Evolutionary conservation across 2,113 vertebrate genomes (phyloP).

Genomic region (Loxodonta africana): DNA sequence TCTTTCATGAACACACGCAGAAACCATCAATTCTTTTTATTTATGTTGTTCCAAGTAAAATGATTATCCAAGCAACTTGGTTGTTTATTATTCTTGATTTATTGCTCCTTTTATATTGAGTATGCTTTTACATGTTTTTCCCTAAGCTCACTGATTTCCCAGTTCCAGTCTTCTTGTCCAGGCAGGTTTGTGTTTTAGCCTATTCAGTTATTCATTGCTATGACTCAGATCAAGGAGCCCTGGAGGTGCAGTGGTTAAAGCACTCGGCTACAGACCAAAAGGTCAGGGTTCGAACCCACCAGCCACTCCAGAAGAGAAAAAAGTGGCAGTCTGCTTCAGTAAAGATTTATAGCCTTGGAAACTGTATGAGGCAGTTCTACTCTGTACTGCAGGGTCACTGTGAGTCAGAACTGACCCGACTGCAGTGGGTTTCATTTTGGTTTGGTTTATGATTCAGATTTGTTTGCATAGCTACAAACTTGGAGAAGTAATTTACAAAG

Average conservation of each 20-base stretch:
- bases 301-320: too few species aligned
- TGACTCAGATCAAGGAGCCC: not conserved
- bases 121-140: constrained; percentile 33
- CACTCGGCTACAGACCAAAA: too few species aligned
- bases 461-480: not conserved
- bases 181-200: not conserved
- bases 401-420: too few species aligned
- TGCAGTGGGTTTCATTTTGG: too few species aligned
- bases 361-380: too few species aligned
- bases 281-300: too few species aligned
- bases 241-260: too few species aligned
- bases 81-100: constrained; percentile 70
- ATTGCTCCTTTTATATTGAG: constrained; percentile 65
- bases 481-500: constrained; percentile 14
- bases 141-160: constrained; percentile 67
- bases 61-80: constrained; percentile 52
- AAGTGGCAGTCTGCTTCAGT: too few species aligned
- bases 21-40: constrained; percentile 53
- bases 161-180: constrained; percentile 63
- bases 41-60: constrained; percentile 58
- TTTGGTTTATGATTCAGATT: not conserved
- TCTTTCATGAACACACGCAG: not conserved
- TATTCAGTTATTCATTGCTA: constrained; percentile 59
- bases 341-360: too few species aligned
- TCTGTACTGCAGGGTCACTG: too few species aligned